Evolutionary conservation across 2,888 invertebrate species (phyloP).

Genomic region (Anticlea derivata): DNA sequence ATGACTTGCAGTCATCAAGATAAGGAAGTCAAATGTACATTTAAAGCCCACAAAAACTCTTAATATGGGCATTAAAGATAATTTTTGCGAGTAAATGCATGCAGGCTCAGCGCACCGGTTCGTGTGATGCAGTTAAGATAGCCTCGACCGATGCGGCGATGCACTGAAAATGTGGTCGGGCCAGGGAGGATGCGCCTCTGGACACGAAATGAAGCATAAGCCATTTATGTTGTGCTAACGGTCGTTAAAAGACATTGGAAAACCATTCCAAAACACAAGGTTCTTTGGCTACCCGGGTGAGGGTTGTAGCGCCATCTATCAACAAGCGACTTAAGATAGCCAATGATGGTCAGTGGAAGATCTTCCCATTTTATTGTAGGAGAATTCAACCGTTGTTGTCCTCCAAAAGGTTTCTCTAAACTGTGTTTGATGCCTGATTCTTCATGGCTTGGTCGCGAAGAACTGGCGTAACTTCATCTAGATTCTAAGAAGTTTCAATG

Average conservation of each 20-base stretch:
- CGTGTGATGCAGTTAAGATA: slow-evolving; percentile 71
- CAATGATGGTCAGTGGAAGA: too few species aligned
- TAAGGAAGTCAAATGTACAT: slow-evolving; percentile 34
- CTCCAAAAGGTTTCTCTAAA: too few species aligned
- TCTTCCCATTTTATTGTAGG: too few species aligned
- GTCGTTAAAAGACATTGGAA: too few species aligned
- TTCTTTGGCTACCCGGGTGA: neutral
- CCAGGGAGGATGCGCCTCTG: slow-evolving; percentile 5
- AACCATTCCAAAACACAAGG: neutral
- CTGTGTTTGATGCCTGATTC: too few species aligned
- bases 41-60: slow-evolving; percentile 30
- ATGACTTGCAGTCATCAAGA: slow-evolving; percentile 29
- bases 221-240: too few species aligned
- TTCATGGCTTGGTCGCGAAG: too few species aligned
- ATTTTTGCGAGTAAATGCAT: slow-evolving; percentile 52
- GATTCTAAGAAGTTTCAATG: too few species aligned
- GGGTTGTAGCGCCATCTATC: neutral
- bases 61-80: slow-evolving; percentile 66
- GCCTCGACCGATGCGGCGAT: slow-evolving; percentile 40
- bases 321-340: too few species aligned
- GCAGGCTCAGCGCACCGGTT: slow-evolving; percentile 41
- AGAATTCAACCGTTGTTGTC: too few species aligned
- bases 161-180: slow-evolving; percentile 34
- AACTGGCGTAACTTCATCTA: too few species aligned
- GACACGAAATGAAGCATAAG: slow-evolving; percentile 14